Evolutionary conservation across 2,797 vertebrate species (phyloP), one percentile per base, ranked within the genome.

Genomic region (Pipistrellus pygmaeus): DNA sequence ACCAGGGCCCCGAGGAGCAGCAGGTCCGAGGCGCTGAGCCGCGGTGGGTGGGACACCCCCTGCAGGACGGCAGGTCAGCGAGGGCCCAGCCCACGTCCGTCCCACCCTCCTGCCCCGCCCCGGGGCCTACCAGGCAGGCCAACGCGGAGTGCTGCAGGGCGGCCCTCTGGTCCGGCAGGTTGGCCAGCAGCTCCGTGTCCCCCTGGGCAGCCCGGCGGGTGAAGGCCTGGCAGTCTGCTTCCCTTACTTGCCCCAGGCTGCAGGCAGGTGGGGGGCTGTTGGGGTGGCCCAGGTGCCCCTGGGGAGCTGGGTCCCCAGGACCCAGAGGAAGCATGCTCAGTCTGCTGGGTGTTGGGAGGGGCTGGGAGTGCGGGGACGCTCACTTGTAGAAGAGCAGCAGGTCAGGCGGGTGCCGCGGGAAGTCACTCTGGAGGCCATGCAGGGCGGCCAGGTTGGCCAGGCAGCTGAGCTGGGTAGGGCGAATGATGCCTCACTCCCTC

Each of bases 341-440:
- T 35, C 72, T 14, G 48, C 48, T 25, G 48, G 75, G 14, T 7
- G n/a, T 77, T 55, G 20, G 64, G 10, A 4, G 0, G 0, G 17
- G 5, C 2, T 64, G 30, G 30, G 23, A 30, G 6, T 3, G 62
- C 30, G 0, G 38, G 4, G 60, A 53, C 84, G 96, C 98, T 98
- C 96, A 98, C 98, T 96, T 64, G 0, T 97, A 98, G 96, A 98
- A 98, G 72, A 98, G 98, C 64, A 98, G 94, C 53, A 98, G 96
- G 38, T 97, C 92, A 0, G 97, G 89, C 0, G 97, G 97, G 35
- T 97, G 97, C 18, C 38, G 10, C 2, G 6, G 0, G 0, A 97
- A 97, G 91, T 97, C 83, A 0, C 78, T 92, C 6, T 97, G 97
- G 69, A 97, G 94, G 86, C 96, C 96, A 13, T 35, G 97, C 44